Base-by-base conservation (phyloP, 1,140 invertebrate species). In the Saxidomus purpurata region DNA sequence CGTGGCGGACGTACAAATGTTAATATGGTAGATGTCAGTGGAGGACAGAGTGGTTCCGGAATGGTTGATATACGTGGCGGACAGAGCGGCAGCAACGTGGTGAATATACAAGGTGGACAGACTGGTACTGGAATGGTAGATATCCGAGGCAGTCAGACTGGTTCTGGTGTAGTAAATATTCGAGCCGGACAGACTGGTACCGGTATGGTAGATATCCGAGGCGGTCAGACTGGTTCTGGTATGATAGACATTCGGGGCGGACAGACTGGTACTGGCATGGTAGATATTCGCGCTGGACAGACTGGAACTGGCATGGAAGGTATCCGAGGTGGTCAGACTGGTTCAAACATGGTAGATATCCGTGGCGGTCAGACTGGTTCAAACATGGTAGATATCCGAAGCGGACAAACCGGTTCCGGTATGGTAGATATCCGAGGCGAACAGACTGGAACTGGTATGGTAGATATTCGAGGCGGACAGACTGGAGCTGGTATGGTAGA, bases 401-500 rank as follows among this genome's bases (percentile, higher is more conserved):
- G 40, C 8, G 71, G 71, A 76, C 71, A 76, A n/a, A 49, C 71
- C 13, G 43, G n/a, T 76, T 11, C 34, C 9, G 31, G 43, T n/a
- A 49, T 76, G 71, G 71, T 76, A 49, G 71, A 76, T n/a, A 49
- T 76, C 17, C 71, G 71, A 4, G 34, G 31, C 15, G 52, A n/a
- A 82, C 36, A 63, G 9, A 61, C 34, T 22, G 55, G 55, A 25
- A 15, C 22, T 22, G 40, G 49, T 40, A 47, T 83, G 81, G 59
- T 83, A 67, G 81, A 83, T 31, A 83, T 83, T 52, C 61, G 83
- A 52, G 38, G 8, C 15, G 59, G 43, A 84, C 59, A 69, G n/a
- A 47, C 40, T 28, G 63, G 1, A 28, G 15, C 15, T 49, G 47
- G 47, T 25, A 52, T 85, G 83, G 83, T 74, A 55, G 83, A 85